phyloP scores from a whole-genome alignment of 2,888 invertebrate species.

The Lepeophtheirus nordmannii region DNA sequence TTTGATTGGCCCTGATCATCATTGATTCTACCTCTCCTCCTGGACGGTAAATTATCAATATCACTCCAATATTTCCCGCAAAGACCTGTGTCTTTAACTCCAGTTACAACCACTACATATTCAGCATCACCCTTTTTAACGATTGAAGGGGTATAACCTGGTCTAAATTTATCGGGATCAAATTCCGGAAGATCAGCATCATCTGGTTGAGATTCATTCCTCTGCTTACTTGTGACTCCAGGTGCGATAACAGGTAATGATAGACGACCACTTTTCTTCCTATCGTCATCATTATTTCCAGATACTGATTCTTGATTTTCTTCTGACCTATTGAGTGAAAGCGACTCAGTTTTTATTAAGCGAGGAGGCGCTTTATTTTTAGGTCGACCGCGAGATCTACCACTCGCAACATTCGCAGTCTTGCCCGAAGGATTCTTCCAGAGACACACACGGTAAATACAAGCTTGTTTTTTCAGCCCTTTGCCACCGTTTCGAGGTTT shows the following conservation, averaged over 20 bases:
- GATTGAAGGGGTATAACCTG: background rate
- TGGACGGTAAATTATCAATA: conserved; percentile 10
- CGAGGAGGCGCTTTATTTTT: background rate
- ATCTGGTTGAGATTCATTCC: background rate
- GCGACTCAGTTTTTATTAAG: background rate
- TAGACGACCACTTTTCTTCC: background rate
- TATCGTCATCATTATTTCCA: background rate
- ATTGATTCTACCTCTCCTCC: conserved; percentile 1
- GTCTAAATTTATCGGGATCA: conserved; percentile 16
- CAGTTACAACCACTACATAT: conserved; percentile 18
- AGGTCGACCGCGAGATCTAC: conserved; percentile 4
- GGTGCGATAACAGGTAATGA: conserved; percentile 16
- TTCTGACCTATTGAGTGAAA: background rate
- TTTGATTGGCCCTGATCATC: too few species aligned
- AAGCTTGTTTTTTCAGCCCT: conserved; percentile 17
- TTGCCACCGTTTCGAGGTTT: conserved; percentile 10
- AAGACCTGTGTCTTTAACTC: conserved; percentile 21
- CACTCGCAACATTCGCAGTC: background rate
- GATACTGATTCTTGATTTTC: background rate
- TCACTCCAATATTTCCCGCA: conserved; percentile 24
- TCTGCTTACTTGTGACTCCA: background rate
- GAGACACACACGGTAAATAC: conserved; percentile 8
- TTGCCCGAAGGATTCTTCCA: conserved; percentile 16
- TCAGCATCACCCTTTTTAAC: conserved; percentile 23
- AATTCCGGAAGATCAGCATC: conserved; percentile 20